Evolutionary conservation across 2,888 invertebrate genomes (phyloP).

Genomic region (Cyrtodaria siliqua): DNA sequence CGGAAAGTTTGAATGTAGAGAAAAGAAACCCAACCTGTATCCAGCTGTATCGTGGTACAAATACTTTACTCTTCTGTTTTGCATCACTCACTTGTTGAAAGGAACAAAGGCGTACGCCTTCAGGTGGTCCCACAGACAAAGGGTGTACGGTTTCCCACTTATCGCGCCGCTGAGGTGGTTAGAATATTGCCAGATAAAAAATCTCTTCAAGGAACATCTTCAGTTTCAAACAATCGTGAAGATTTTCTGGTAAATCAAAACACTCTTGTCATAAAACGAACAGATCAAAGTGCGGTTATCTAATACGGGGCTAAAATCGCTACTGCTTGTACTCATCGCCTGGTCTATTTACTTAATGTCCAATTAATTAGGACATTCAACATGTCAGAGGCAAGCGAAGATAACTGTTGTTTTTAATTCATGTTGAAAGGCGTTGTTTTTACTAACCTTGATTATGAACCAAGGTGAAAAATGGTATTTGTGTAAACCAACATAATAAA

Average conservation of each 20-base stretch:
- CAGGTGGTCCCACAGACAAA: conserved; percentile 24
- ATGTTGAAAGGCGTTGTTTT: too few species aligned
- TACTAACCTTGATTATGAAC: too few species aligned
- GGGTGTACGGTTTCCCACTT: conserved; percentile 16
- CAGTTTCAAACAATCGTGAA: conserved; percentile 18
- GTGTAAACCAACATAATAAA: too few species aligned
- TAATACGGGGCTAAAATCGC: not conserved
- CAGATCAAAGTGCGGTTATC: conserved; percentile 19
- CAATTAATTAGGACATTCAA: too few species aligned
- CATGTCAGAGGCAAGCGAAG: too few species aligned
- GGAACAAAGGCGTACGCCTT: not conserved
- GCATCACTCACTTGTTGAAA: conserved; percentile 18
- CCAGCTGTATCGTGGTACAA: too few species aligned
- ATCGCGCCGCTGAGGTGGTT: conserved; percentile 11
- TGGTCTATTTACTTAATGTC: not conserved
- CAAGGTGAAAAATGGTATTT: too few species aligned
- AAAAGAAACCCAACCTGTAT: too few species aligned
- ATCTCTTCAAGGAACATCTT: conserved; percentile 2
- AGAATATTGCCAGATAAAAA: not conserved
- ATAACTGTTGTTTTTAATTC: too few species aligned
- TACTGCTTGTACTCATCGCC: conserved; percentile 9
- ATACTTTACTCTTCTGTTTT: conserved; percentile 1
- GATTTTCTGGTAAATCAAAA: not conserved
- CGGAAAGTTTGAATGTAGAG: too few species aligned
- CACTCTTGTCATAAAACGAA: conserved; percentile 4